Evolutionary conservation across 2,113 vertebrate genomes (phyloP).

Genomic region (Pelecanoides urinatrix): DNA sequence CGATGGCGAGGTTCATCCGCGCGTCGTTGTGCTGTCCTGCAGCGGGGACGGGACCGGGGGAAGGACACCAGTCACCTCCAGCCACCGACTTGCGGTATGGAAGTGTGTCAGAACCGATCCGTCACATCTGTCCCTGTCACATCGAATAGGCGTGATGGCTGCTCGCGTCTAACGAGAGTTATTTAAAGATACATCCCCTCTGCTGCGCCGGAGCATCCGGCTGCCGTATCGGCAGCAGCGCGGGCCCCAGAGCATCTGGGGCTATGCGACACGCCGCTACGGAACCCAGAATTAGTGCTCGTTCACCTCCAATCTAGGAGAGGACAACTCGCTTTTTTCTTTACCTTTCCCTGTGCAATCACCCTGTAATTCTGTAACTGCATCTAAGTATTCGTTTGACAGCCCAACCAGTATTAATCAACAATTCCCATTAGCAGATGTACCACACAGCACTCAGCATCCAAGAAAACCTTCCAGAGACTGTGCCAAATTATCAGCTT

Average conservation of each 20-base stretch:
- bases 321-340: background rate
- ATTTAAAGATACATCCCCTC: slow-evolving; percentile 77
- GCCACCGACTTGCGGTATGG: slow-evolving; percentile 83
- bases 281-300: background rate
- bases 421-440: slow-evolving; percentile 27
- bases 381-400: background rate
- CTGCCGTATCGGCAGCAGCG: background rate
- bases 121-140: slow-evolving; percentile 95
- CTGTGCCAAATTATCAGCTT: background rate
- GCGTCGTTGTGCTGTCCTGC: slow-evolving; percentile 95
- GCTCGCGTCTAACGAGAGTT: slow-evolving; percentile 65
- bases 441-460: slow-evolving; percentile 33
- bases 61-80: slow-evolving; percentile 91
- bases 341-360: background rate
- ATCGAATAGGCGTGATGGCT: slow-evolving; percentile 80
- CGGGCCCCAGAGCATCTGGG: background rate
- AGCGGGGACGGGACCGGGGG: slow-evolving; percentile 80
- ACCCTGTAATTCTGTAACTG: background rate
- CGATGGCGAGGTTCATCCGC: slow-evolving; percentile 92
- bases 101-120: slow-evolving; percentile 93
- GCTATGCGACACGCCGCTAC: background rate
- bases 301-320: background rate
- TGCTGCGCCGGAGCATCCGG: background rate
- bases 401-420: slow-evolving; percentile 24
- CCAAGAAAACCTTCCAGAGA: slow-evolving; percentile 67